Base-by-base conservation (phyloP, 2,797 vertebrate species). In the Acestrorhynchus altus region DNA sequence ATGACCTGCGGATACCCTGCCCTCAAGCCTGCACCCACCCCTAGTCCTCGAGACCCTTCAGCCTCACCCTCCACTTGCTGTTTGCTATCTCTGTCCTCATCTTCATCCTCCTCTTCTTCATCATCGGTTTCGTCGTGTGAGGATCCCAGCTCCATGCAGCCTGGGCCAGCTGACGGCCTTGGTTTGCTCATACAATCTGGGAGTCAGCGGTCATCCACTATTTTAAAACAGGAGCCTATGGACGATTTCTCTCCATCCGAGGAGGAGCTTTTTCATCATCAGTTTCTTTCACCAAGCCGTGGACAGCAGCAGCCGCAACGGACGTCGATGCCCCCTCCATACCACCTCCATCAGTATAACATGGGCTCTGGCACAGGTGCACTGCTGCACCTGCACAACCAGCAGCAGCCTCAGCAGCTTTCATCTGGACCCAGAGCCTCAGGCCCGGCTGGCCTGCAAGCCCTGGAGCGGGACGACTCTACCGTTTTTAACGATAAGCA, bases 201-300 rank as follows among this genome's bases (percentile, higher is more conserved):
- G 63, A 65, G 90, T 78, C 94, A 93, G 84, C 94, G 95, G 90
- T 87, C 60, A 11, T 72, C 92, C 3, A 90, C 44, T 24, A 91
- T 93, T 86, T 90, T 99, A 83, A 99, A 99, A 88, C 96, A 98
- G 89, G 97, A 99, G 86, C 97, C 97, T 4, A 83, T 93, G 44
- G 98, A 99, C 0, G 96, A 97, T 82, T 96, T 95, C 83, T 93
- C 94, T 1, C 90, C 88, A 16, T 93, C 92, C 42, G 86, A 94
- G 81, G 93, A 94, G 24, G 93, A 93, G 90, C 92, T 96, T 84
- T 90, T 92, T 86, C 93, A 90, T 83, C 94, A 93, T 85, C 95
- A 94, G 83, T 96, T 95, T 84, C 92, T 92, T 52, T 72, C 54
- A 73, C 57, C 90, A 85, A 64, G 83, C 83, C 67, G 61, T 0